Evolutionary conservation across 2,113 vertebrate species (phyloP).

Genomic region (Cygnus buccinator): DNA sequence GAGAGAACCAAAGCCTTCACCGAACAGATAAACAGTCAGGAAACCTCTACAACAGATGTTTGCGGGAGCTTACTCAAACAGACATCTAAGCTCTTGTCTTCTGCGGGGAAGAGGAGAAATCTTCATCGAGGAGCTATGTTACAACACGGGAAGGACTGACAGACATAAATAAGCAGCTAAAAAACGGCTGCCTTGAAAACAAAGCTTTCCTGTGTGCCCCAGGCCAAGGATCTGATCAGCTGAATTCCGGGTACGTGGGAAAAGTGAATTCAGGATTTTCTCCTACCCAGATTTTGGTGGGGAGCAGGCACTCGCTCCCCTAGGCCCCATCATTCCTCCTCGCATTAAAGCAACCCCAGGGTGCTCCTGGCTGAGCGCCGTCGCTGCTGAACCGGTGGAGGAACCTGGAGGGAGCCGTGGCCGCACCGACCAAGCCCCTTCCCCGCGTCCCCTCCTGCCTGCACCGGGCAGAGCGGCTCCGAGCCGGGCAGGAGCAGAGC

Average conservation of each 20-base stretch:
- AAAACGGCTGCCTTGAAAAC: background rate
- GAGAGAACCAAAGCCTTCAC: slow-evolving; percentile 15
- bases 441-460: background rate
- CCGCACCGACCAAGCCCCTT: background rate
- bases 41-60: background rate
- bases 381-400: background rate
- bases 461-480: accelerated
- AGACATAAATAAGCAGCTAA: background rate
- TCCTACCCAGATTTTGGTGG: background rate
- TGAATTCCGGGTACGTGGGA: background rate
- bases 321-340: background rate
- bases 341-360: background rate
- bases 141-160: background rate
- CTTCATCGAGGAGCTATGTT: background rate
- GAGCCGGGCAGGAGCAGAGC: background rate
- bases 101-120: background rate
- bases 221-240: background rate
- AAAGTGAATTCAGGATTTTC: background rate
- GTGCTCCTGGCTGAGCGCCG: background rate
- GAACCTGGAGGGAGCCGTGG: background rate
- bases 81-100: background rate
- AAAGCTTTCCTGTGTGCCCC: background rate
- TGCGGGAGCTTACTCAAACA: background rate
- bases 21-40: background rate
- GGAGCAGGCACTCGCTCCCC: background rate